These are phyloP conservation scores for Proctacanthus coquilletti DNA, from an alignment of 1,140 invertebrate species.

Conservation along the genomic window DNA sequence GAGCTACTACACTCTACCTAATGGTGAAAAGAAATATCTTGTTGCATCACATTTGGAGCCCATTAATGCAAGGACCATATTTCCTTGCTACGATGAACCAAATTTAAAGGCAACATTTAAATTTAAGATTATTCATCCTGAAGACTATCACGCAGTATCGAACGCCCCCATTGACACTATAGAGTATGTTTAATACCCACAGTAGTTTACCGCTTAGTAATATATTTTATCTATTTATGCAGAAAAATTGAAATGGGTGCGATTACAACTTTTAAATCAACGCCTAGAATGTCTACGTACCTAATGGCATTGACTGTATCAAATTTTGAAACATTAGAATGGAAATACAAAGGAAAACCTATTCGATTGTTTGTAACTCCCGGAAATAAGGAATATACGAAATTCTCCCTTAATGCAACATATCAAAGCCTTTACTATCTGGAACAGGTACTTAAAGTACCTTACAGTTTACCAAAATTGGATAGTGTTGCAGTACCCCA, in stretches of 20 bases:
- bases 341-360: conserved; percentile 18
- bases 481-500: conserved; percentile 59
- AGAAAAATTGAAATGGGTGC: no score
- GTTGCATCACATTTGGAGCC: conserved; percentile 71
- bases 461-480: conserved; percentile 34
- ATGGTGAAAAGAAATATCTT: conserved; percentile 57
- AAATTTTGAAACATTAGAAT: conserved; percentile 37
- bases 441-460: conserved; percentile 31
- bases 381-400: conserved; percentile 42
- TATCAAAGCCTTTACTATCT: conserved; percentile 32
- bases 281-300: conserved; percentile 62
- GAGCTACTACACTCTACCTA: no score
- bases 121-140: conserved; percentile 42
- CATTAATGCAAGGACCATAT: conserved; percentile 64
- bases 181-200: no score
- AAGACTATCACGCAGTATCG: no score
- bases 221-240: no score
- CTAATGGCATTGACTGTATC: conserved; percentile 57
- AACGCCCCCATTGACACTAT: no score
- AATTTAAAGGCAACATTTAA: conserved; percentile 65
- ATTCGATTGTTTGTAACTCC: conserved; percentile 45
- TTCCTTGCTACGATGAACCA: conserved; percentile 89
- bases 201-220: no score
- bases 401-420: conserved; percentile 36
- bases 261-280: conserved; percentile 28